These are phyloP conservation scores for Andrena dorsata DNA, from an alignment of 2,888 invertebrate species.

Conservation along the genomic window DNA sequence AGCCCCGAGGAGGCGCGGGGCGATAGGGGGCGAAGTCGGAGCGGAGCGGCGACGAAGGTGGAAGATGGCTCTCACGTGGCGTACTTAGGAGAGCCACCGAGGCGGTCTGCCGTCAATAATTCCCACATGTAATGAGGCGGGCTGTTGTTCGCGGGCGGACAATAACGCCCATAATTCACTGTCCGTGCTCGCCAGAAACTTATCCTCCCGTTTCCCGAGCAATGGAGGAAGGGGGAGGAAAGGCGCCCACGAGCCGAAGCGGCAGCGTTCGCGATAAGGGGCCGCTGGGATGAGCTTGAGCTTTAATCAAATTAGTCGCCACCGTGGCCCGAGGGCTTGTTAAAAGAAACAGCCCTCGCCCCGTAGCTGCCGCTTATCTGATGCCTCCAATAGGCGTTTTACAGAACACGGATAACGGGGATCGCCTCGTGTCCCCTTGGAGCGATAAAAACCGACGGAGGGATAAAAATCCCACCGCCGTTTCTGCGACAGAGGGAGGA, in stretches of 20 bases:
- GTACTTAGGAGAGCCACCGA: slow-evolving; percentile 63
- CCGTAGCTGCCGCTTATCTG: slow-evolving; percentile 13
- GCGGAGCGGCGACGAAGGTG: slow-evolving; percentile 40
- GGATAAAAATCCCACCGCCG: slow-evolving; percentile 14
- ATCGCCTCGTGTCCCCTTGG: background rate
- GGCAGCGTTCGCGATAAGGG: slow-evolving; percentile 44
- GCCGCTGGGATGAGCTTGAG: slow-evolving; percentile 26
- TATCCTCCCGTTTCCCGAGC: slow-evolving; percentile 67
- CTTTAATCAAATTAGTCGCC: slow-evolving; percentile 64
- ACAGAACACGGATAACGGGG: slow-evolving; percentile 20
- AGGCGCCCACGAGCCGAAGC: slow-evolving; percentile 31
- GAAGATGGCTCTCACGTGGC: slow-evolving; percentile 51
- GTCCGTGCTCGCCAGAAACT: slow-evolving; percentile 70
- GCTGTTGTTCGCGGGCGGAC: slow-evolving; percentile 79
- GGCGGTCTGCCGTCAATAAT: slow-evolving; percentile 77
- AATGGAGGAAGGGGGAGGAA: slow-evolving; percentile 22
- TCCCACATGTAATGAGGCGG: slow-evolving; percentile 79
- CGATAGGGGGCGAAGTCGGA: slow-evolving; percentile 58
- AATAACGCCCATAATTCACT: slow-evolving; percentile 79
- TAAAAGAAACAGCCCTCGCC: slow-evolving; percentile 25
- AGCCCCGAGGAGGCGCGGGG: slow-evolving; percentile 14
- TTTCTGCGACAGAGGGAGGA: background rate
- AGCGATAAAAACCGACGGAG: slow-evolving; percentile 10
- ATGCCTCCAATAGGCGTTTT: slow-evolving; percentile 21
- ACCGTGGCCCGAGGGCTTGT: slow-evolving; percentile 21